Base-by-base conservation (phyloP, 1,140 invertebrate genomes). In the Papilio polyxenes region DNA sequence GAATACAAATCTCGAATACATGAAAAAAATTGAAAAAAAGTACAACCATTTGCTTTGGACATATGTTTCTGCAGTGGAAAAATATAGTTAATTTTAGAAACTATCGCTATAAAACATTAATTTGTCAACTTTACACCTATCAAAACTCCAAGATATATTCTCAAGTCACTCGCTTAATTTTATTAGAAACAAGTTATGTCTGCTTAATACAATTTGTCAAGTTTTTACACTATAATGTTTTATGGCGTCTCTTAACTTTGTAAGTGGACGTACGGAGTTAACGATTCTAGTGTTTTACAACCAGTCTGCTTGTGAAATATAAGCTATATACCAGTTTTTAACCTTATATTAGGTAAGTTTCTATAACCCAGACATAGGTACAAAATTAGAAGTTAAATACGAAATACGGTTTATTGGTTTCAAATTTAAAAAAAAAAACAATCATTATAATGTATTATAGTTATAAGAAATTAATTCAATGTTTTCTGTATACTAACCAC, bases 171-270 rank as follows among this genome's bases (percentile, higher is more conserved):
- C 6, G 3, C 11, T 78, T 78, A 78, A 78, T 78, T 78, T 59
- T 37, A 56, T 44, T 7, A 78, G 76, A 78, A 53, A 62, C 17
- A n/a, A 62, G 17, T 5, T 31, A 40, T 17, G 76, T 40, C 23
- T 37, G 15, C 23, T 59, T 78, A 62, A 62, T 78, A 23, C 76
- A 56, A 78, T 78, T 78, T 78, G 53, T 78, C 76, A 62, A 20
- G 10, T 62, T 62, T 78, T 78, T 59, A 78, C 53, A 59, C 51
- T 78, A 78, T 78, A n/a, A 44, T 62, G 76, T 59, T 78, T 78
- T 78, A 37, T 56, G 17, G 51, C 3, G 53, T 31, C 15, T 59
- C 51, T 31, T 77, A 53, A 77, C 75, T 77, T 77, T 56, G 49
- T 77, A 56, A 77, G 75, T 56, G n/a, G 75, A 23, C 17, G n/a